Percentiles rank a stretch among this genome's conserved stretches.
Conservation (phyloP, 2,113 vertebrate genomes). For the Synchiropus splendidus region DNA sequence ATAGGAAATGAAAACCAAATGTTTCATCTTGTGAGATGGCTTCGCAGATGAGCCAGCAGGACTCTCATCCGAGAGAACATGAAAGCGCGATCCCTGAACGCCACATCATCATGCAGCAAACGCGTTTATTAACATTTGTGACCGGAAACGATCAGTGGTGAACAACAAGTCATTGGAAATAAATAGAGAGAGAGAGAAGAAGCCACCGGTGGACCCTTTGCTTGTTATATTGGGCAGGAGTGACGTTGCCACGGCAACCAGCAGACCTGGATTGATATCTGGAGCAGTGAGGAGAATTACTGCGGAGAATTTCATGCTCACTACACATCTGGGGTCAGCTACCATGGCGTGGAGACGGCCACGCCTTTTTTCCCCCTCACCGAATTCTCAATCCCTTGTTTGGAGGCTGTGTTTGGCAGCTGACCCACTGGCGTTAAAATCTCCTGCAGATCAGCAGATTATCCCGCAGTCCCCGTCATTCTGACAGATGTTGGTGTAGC, state of each 20-base stretch:
- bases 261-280: slow-evolving; percentile 66
- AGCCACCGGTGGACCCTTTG: slow-evolving; percentile 43
- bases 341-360: slow-evolving; percentile 47
- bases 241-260: slow-evolving; percentile 70
- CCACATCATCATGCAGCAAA: slow-evolving; percentile 3
- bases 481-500: slow-evolving; percentile 29
- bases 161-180: slow-evolving; percentile 10
- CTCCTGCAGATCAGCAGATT: slow-evolving; percentile 27
- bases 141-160: no score
- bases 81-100: slow-evolving; percentile 11
- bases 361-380: slow-evolving; percentile 16
- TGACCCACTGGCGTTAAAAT: slow-evolving; percentile 12
- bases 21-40: slow-evolving; percentile 20
- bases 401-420: slow-evolving; percentile 16
- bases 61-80: slow-evolving; percentile 11
- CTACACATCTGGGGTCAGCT: slow-evolving; percentile 69
- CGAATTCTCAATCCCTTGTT: slow-evolving; percentile 22
- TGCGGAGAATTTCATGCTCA: slow-evolving; percentile 69
- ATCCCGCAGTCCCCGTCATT: slow-evolving; percentile 12
- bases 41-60: slow-evolving; percentile 13
- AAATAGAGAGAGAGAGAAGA: slow-evolving; percentile 7
- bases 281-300: slow-evolving; percentile 69
- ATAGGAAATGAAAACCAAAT: slow-evolving; percentile 31
- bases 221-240: slow-evolving; percentile 65
- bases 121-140: no score